These are phyloP conservation scores for Agelas oroides DNA, from an alignment of 37 sponge, comb jelly and placozoan species.

Conservation along the genomic window DNA sequence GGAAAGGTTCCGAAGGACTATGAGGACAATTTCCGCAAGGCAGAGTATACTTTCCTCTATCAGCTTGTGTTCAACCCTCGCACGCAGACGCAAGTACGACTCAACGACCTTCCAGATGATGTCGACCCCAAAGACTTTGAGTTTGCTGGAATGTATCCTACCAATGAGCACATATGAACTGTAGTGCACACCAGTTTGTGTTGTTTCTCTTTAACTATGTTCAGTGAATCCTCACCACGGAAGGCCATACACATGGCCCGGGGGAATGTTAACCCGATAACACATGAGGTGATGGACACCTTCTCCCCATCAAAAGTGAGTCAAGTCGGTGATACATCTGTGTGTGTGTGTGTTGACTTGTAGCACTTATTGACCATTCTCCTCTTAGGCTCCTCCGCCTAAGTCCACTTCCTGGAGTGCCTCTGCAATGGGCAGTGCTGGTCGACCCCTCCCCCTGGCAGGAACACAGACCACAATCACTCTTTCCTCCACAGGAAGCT, in stretches of 20 bases:
- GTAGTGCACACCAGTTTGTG: neutral
- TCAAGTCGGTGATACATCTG: neutral
- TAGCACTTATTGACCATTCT: neutral
- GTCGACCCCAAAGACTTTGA: conserved; percentile 53
- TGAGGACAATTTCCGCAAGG: conserved; percentile 68
- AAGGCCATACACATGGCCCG: conserved; percentile 86
- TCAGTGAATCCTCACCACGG: conserved; percentile 69
- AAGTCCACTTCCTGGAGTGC: conserved; percentile 44
- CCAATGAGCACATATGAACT: neutral
- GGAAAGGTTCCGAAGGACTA: conserved; percentile 80
- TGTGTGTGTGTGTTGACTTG: neutral
- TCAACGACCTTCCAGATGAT: conserved; percentile 75
- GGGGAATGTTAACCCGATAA: conserved; percentile 92
- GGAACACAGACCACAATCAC: conserved; percentile 15
- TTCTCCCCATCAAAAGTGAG: conserved; percentile 82
- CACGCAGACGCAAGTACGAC: conserved; percentile 64
- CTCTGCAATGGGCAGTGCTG: conserved; percentile 38
- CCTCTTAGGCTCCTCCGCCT: conserved; percentile 26
- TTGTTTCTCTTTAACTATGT: neutral
- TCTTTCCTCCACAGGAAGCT: neutral
- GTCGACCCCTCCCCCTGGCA: conserved; percentile 21
- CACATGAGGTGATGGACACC: conserved; percentile 66
- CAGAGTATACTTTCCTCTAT: conserved; percentile 89
- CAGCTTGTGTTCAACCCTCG: conserved; percentile 94
- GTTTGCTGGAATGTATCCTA: conserved; percentile 89